Evolutionary conservation across 64 coral and sea anemone genomes (phyloP), one percentile per base, ranked within the genome.

Genomic region (Anthopleura sola): DNA sequence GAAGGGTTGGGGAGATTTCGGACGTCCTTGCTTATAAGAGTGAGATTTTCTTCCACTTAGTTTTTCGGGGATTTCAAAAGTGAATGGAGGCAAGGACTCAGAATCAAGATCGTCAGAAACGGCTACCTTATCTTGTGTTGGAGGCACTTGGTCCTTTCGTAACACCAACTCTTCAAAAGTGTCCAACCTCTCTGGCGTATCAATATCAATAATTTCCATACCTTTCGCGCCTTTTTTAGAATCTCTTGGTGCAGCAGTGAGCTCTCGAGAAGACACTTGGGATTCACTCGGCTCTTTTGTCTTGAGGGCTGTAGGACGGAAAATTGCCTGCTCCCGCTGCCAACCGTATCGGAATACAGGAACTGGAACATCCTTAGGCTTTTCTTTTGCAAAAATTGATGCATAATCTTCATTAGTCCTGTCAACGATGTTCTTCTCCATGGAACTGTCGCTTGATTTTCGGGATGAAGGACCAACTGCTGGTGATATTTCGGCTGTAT

Each of bases 381-480:
- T 3, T 11, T 79, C 76, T 38, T 79, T 38, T 8, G 24, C 76
- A 79, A 37, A 38, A 48, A 79, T 38, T 13, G 37, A 20, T 13
- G 76, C 76, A 26, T 79, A 79, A 24, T 38, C 76, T 79, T 79
- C 76, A 79, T 79, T 79, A 21, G 76, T 79, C 23, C n/a, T 44
- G 23, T 79, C 76, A 26, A 79, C 76, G 44, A 79, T 48, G 37
- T 2, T 79, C 23, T 44, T 48, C 2, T 44, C 36, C 20, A 23
- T 48, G 15, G 16, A 40, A 79, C 28, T 34, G 10, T 32, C 31
- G 66, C 10, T 34, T n/a, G 29, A 12, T 32, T 71, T 53, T 13
- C 50, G 50, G 0, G 29, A 71, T 2, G 66, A 33, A 71, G 28
- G 0, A 32, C 13, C 29, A 28, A 29, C 62, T 68, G 23, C n/a